Evolutionary conservation across 2,888 invertebrate species (phyloP).

Genomic region (Hymenopus coronatus): DNA sequence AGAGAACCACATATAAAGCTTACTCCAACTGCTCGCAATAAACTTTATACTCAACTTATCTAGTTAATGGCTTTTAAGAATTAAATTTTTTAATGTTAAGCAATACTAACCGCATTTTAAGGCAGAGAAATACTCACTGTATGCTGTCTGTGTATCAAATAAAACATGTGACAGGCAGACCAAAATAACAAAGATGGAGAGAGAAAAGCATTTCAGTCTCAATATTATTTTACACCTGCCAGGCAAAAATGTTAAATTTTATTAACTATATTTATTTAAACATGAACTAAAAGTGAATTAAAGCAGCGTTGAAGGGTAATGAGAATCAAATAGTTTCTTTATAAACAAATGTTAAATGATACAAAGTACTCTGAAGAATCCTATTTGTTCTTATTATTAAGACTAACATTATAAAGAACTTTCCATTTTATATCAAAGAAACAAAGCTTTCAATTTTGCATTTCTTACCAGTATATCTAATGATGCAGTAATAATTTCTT

Average conservation of each 20-base stretch:
- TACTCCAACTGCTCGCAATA: background rate
- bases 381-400: background rate
- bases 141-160: background rate
- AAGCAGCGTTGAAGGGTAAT: background rate
- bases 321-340: background rate
- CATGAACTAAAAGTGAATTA: background rate
- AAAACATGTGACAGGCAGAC: background rate
- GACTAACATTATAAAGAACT: background rate
- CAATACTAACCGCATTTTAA: background rate
- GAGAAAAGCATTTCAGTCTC: background rate
- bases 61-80: background rate
- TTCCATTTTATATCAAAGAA: background rate
- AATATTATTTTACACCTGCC: background rate
- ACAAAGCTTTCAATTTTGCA: background rate
- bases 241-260: background rate
- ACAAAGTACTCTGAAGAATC: background rate
- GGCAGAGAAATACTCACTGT: background rate
- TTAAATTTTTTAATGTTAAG: background rate
- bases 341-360: background rate
- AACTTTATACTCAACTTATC: background rate
- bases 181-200: background rate
- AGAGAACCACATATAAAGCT: background rate
- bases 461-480: background rate
- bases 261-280: background rate
- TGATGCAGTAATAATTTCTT: too few relatives aligned